Conservation (phyloP, 2,113 vertebrate species). For the Glareola pratincola region DNA sequence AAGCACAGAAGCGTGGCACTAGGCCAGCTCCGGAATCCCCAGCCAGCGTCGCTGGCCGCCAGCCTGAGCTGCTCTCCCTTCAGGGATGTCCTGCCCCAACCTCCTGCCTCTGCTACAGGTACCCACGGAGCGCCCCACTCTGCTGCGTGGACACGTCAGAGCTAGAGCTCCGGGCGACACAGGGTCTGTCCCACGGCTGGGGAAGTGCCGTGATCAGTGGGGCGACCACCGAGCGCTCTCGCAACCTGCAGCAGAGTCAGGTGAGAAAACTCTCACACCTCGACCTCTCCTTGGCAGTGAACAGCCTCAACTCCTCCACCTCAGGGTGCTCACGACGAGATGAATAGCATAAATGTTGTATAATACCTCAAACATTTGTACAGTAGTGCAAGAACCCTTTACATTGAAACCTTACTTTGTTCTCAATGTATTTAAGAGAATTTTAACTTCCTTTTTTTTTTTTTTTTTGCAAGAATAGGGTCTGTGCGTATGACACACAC, state of each 20-base stretch:
- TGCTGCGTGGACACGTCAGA: not conserved
- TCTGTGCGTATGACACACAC: not conserved
- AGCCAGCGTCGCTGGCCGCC: not conserved
- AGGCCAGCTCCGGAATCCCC: not conserved
- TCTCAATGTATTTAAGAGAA: not conserved
- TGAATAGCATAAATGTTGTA: not conserved
- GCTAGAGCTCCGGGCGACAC: too few species aligned
- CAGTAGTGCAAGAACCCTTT: not conserved
- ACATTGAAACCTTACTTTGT: not conserved
- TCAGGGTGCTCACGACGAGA: not conserved
- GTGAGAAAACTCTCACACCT: too few species aligned
- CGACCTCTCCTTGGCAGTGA: not conserved
- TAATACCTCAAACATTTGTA: not conserved
- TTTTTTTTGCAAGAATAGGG: not conserved
- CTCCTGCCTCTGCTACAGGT: not conserved
- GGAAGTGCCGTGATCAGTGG: not conserved
- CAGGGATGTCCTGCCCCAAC: not conserved
- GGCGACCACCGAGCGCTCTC: fast-evolving
- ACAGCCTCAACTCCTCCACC: not conserved
- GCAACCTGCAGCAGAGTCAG: not conserved
- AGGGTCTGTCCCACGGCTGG: not conserved
- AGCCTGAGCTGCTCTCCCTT: not conserved
- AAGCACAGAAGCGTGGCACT: fast-evolving
- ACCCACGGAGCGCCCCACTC: fast-evolving
- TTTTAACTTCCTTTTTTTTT: not conserved